Base-by-base conservation (phyloP, 2,888 invertebrate species). In the Lasiommata megera region DNA sequence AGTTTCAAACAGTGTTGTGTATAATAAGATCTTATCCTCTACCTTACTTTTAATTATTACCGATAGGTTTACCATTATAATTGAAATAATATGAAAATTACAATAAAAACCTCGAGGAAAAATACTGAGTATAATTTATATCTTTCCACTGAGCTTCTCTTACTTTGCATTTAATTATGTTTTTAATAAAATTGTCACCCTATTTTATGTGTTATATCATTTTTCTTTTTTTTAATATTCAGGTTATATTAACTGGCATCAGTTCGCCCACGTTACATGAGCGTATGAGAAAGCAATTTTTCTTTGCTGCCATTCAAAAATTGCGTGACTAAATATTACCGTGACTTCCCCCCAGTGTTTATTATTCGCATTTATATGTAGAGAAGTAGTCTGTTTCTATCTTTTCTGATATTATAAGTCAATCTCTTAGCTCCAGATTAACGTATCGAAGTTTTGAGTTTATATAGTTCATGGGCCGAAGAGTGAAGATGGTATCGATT, bases 141-240 rank as follows among this genome's bases (percentile, higher is more conserved):
- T 46, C 31, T 46, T 46, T 46, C 16, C 46, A 31, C 46, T 31
- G 9, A 11, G 16, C 14, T 46, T 46, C 31, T 31, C 31, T 11
- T 46, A 31, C 46, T 46, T 46, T 46, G 31, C 46, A 46, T 46
- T 46, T 46, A 46, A 46, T 46, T 46, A 46, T 46, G 31, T 46
- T 46, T 46, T 46, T 46, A 46, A 46, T 46, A 46, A 46, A 46
- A 31, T 46, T 46, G 31, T 46, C 46, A 29, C 29, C 14, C 29
- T 16, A 46, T 46, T 46, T 46, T 31, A 17, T 46, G 31, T 44
- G 29, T 46, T 31, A 12, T 46, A 46, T 29, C 29, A 46, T 46
- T 46, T 31, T 31, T 46, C 46, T 46, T 31, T 6, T 16, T 31
- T 31, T 46, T 14, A 46, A 11, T n/a, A n/a, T 46, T 31, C 9